phyloP scores from a whole-genome alignment of 2,113 vertebrate genomes.

The Malaclemys terrapin region DNA sequence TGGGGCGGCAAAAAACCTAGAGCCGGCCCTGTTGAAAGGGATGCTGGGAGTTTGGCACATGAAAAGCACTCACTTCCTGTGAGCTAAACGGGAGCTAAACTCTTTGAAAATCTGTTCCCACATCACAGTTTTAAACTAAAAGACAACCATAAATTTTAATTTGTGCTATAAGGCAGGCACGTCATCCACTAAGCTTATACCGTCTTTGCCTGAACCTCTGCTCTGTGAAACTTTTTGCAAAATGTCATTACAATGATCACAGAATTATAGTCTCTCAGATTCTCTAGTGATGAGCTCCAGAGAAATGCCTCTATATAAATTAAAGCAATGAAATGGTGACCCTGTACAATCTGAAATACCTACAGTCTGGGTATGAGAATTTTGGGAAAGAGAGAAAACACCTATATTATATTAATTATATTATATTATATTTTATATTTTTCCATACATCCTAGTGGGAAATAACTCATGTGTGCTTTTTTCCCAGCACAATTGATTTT shows the following conservation, averaged over 20 bases:
- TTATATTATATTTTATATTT: background rate
- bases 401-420: background rate
- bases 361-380: background rate
- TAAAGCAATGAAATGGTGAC: background rate
- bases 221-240: background rate
- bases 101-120: background rate
- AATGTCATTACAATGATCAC: background rate
- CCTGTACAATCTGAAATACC: background rate
- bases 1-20: too few relatives aligned
- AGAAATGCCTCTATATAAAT: background rate
- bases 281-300: background rate
- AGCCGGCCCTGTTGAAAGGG: background rate
- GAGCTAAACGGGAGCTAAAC: background rate
- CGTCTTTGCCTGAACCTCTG: background rate
- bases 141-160: background rate
- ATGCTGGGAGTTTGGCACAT: background rate
- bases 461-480: conserved; percentile 37
- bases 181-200: background rate
- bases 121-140: background rate
- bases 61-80: background rate
- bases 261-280: background rate
- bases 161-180: background rate
- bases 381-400: background rate
- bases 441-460: conserved; percentile 36
- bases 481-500: conserved; percentile 35